Evolutionary conservation across 2,797 vertebrate genomes (phyloP).

Genomic region (Cirrhinus mrigala): DNA sequence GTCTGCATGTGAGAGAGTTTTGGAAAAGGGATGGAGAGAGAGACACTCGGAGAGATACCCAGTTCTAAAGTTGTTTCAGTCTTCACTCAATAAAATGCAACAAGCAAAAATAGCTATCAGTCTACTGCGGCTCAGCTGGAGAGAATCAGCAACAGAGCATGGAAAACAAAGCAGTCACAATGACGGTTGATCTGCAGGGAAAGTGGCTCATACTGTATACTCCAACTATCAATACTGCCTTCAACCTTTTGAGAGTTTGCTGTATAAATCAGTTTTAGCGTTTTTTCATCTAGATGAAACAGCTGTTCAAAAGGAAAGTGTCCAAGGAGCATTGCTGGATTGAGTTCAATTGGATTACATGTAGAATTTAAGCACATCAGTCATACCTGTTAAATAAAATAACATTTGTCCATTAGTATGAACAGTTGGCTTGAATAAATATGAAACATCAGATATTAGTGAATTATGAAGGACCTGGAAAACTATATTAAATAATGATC

Average conservation of each 20-base stretch:
- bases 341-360: slow-evolving; percentile 36
- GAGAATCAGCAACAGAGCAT: background rate
- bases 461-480: slow-evolving; percentile 7
- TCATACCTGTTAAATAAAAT: slow-evolving; percentile 23
- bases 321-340: slow-evolving; percentile 29
- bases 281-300: slow-evolving; percentile 37
- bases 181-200: background rate
- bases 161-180: slow-evolving; percentile 16
- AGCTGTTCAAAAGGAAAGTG: slow-evolving; percentile 31
- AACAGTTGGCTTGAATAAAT: slow-evolving; percentile 21
- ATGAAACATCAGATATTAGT: background rate
- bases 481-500: background rate
- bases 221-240: background rate
- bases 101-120: slow-evolving; percentile 17
- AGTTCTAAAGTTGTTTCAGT: slow-evolving; percentile 7
- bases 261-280: slow-evolving; percentile 25
- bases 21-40: background rate
- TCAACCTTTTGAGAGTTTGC: slow-evolving; percentile 23
- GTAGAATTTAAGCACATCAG: slow-evolving; percentile 15
- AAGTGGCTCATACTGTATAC: slow-evolving; percentile 15
- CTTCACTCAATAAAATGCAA: slow-evolving; percentile 21
- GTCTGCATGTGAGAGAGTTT: slow-evolving; percentile 3
- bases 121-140: slow-evolving; percentile 25
- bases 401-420: slow-evolving; percentile 1
- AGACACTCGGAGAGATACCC: background rate